Evolutionary conservation across 2,113 vertebrate species (phyloP), one percentile per base, ranked within the genome.

Genomic region (Oncorhynchus keta): DNA sequence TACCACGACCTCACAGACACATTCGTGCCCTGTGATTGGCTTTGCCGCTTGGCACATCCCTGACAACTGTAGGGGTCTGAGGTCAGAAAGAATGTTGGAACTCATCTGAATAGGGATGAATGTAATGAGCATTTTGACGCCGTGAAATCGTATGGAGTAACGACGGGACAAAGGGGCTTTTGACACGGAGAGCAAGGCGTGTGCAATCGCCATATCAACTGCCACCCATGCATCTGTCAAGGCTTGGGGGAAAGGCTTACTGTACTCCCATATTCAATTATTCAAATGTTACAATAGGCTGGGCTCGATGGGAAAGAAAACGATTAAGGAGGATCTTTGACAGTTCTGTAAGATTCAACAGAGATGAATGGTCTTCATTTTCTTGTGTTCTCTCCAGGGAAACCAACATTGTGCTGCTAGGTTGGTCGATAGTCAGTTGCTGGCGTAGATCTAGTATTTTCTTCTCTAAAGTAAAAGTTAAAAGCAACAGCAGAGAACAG

Each of bases 291-390:
- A 16, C 70, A 66, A 70, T 18, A 55, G 51, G 51, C 51, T 55
- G 16, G 51, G 8, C 39, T 45, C 39, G 39, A 39, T 75, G 65
- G 13, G 13, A 3, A 62, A 62, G n/a, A 61, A 61, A 22, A 3
- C 81, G 39, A 76, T 22, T 39, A 39, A 68, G 93, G 93, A 55
- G 69, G 79, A 73, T 81, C 67, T 70, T 62, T 67, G 83, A 81
- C 72, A n/a, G 64, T 9, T 12, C 80, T 73, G 48, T 6, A 71
- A 75, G 74, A 82, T 84, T 76, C 79, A 86, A 85, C 76, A 61
- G 26, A 64, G 51, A 73, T 80, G 72, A 81, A 78, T 92, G 84
- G 9, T 45, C 13, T 14, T 4, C 4, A 55, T 77, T 62, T 64
- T 22, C 8, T 9, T 11, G 39, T 11, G 11, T 45, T 11, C 39